A percentile compares a stretch with the other conserved stretches of the same genome.
Conservation (phyloP, 2,888 invertebrate genomes). For the Mimachlamys varia region DNA sequence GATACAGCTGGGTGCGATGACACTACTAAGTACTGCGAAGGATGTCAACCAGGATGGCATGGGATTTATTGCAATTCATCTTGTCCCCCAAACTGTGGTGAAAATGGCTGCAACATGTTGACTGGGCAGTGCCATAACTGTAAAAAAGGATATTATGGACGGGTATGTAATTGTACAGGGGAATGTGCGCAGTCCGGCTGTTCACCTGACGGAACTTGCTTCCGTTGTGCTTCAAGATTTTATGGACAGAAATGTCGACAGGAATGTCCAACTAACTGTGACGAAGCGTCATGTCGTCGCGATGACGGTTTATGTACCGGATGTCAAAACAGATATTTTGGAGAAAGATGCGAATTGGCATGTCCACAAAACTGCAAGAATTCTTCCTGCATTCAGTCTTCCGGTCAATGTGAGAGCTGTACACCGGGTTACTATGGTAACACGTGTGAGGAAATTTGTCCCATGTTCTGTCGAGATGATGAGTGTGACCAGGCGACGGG, state of each 20-base stretch:
- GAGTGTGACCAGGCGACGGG: neutral
- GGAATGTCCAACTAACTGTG: neutral
- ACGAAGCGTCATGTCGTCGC: neutral
- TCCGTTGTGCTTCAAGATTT: neutral
- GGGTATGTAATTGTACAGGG: neutral
- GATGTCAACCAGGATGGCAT: neutral
- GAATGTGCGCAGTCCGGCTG: neutral
- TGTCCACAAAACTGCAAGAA: neutral
- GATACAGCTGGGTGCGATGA: neutral
- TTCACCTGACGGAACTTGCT: neutral
- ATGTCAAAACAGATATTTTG: neutral
- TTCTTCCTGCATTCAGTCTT: neutral
- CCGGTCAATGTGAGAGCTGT: slow-evolving; percentile 10
- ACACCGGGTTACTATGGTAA: neutral
- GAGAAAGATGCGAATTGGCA: neutral
- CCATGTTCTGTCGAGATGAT: neutral
- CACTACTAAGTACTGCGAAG: neutral
- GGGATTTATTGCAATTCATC: slow-evolving; percentile 1
- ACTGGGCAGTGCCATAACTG: neutral
- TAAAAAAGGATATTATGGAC: neutral
- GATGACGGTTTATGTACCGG: neutral
- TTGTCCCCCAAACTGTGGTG: neutral
- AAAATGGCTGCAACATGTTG: neutral
- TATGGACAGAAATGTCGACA: neutral
- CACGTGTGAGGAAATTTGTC: neutral